Conservation (phyloP, 1,140 invertebrate genomes). For the Megalopta genalis region DNA sequence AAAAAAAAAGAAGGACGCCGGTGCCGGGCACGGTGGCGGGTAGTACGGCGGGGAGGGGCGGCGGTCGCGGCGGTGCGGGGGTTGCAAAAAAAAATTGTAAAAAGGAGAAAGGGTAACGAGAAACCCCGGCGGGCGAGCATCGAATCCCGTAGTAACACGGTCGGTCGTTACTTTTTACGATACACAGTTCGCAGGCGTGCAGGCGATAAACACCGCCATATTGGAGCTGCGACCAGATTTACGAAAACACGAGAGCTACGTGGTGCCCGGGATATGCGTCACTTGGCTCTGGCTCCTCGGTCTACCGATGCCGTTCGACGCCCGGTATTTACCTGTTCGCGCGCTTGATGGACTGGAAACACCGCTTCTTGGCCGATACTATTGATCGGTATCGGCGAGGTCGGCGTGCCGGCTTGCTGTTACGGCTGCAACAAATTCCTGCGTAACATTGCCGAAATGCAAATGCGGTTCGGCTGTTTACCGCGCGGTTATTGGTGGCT, state of each 20-base stretch:
- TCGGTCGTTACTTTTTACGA: conserved; percentile 59
- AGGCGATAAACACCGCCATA: conserved; percentile 88
- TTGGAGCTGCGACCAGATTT: conserved; percentile 86
- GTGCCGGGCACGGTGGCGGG: neutral
- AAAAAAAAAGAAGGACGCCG: too few species aligned
- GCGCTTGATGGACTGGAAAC: conserved; percentile 88
- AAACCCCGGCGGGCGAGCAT: conserved; percentile 24
- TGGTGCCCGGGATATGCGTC: conserved; percentile 83
- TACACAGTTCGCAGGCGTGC: conserved; percentile 87
- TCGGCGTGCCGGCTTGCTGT: conserved; percentile 85
- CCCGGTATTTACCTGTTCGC: conserved; percentile 89
- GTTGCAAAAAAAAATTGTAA: neutral
- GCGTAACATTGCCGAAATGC: conserved; percentile 81
- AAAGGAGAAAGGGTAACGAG: conserved; percentile 34
- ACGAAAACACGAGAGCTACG: conserved; percentile 82
- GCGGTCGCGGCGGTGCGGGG: neutral
- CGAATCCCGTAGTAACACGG: conserved; percentile 38
- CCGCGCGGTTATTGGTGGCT: conserved; percentile 81
- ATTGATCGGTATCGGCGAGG: conserved; percentile 87
- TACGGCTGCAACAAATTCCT: conserved; percentile 85
- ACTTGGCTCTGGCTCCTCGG: conserved; percentile 84
- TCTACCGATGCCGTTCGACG: conserved; percentile 85
- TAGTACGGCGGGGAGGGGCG: too few species aligned
- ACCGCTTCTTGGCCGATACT: conserved; percentile 91
- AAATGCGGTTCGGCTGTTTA: conserved; percentile 80